Conservation (phyloP, 2,797 vertebrate genomes). For the Avahi laniger region DNA sequence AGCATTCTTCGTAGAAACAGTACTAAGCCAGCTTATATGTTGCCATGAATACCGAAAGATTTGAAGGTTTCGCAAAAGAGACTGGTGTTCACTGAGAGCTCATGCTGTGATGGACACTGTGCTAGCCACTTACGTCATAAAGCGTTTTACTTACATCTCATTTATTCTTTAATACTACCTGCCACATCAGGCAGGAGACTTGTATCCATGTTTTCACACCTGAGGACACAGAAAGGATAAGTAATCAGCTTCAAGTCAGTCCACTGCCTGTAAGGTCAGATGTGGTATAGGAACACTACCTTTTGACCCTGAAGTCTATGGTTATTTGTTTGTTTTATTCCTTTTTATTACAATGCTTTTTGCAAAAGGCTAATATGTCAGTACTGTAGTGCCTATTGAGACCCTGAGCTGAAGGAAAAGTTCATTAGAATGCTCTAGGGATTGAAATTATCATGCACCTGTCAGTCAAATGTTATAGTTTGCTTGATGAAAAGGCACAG, state of each 20-base stretch:
- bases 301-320: too few relatives aligned
- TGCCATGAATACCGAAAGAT: background rate
- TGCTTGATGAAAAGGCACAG: background rate
- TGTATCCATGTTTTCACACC: background rate
- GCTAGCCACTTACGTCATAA: too few relatives aligned
- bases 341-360: background rate
- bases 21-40: background rate
- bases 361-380: background rate
- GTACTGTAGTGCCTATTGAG: accelerated
- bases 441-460: background rate
- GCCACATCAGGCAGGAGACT: background rate
- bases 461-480: background rate
- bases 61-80: background rate
- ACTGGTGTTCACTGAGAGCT: background rate
- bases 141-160: background rate
- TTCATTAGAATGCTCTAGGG: background rate
- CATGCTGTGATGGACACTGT: accelerated
- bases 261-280: background rate
- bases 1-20: background rate
- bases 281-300: background rate
- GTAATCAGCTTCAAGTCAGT: background rate
- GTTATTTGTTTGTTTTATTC: background rate
- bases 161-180: background rate
- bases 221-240: background rate
- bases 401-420: background rate